Percentiles rank a stretch among this genome's conserved stretches.
phyloP scores from a whole-genome alignment of 2,888 invertebrate species.

The Xestia c-nigrum region DNA sequence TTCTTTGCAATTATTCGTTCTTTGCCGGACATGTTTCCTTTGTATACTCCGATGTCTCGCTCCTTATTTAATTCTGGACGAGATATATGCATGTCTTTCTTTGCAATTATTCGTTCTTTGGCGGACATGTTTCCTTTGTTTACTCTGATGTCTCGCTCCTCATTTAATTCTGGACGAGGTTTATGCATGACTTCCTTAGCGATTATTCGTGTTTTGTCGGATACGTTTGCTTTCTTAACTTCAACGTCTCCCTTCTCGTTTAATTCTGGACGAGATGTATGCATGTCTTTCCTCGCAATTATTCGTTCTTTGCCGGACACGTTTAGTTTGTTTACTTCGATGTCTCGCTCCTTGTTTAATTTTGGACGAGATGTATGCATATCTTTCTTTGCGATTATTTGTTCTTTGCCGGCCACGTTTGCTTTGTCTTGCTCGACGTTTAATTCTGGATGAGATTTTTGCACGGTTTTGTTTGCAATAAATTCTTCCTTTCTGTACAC shows the following conservation, averaged over 20 bases:
- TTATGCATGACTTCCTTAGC: background rate
- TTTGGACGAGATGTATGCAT: background rate
- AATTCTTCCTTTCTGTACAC: background rate
- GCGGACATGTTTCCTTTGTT: background rate
- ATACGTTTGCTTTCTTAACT: background rate
- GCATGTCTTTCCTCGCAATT: background rate
- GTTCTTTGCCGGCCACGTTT: background rate
- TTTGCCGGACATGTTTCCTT: too few species aligned
- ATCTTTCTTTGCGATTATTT: background rate
- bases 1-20: background rate
- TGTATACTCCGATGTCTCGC: background rate
- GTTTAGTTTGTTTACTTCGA: background rate
- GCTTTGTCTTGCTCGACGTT: background rate
- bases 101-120: background rate
- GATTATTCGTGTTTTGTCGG: background rate
- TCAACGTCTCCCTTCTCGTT: background rate
- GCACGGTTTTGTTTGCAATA: background rate
- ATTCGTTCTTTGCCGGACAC: background rate
- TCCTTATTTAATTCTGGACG: background rate
- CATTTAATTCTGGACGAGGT: background rate
- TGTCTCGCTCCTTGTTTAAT: background rate
- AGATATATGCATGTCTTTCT: background rate
- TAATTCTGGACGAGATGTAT: background rate
- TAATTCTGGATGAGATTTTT: background rate
- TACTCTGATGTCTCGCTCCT: background rate